A percentile compares a stretch with the other conserved stretches of the same genome.
Evolutionary conservation across 2,113 vertebrate species (phyloP).

Genomic region (Stercorarius parasiticus): DNA sequence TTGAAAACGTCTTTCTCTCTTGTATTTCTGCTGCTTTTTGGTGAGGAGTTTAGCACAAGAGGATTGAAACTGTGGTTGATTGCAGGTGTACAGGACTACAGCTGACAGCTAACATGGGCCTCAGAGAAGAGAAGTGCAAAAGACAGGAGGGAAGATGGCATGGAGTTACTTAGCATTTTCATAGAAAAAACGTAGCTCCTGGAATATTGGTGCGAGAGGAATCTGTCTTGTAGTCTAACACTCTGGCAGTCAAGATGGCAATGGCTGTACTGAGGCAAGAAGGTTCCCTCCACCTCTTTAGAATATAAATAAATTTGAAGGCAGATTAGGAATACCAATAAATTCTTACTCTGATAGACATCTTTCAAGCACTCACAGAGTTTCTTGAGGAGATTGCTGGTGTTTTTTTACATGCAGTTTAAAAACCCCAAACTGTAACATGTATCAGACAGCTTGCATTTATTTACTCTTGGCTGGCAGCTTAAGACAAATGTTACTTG

Average conservation of each 20-base stretch:
- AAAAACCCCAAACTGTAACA: neutral
- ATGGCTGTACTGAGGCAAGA: neutral
- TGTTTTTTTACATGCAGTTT: neutral
- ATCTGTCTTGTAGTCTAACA: neutral
- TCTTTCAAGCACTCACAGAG: neutral
- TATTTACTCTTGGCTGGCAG: neutral
- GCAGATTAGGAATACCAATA: neutral
- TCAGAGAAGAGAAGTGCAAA: neutral
- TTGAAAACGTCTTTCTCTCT: neutral
- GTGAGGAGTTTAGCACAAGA: neutral
- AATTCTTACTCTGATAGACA: neutral
- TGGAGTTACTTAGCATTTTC: neutral
- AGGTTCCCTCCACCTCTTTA: neutral
- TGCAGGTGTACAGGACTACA: neutral
- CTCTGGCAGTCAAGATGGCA: neutral
- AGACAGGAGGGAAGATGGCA: neutral
- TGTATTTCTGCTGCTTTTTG: neutral
- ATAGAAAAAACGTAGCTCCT: neutral
- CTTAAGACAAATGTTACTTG: neutral
- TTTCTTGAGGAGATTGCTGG: neutral
- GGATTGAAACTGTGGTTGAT: neutral
- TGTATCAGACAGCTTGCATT: neutral
- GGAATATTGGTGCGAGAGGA: neutral
- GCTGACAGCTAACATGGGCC: neutral
- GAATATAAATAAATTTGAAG: neutral